These are phyloP conservation scores for Serinus canaria DNA, from an alignment of 2,113 vertebrate species.

Conservation along the genomic window DNA sequence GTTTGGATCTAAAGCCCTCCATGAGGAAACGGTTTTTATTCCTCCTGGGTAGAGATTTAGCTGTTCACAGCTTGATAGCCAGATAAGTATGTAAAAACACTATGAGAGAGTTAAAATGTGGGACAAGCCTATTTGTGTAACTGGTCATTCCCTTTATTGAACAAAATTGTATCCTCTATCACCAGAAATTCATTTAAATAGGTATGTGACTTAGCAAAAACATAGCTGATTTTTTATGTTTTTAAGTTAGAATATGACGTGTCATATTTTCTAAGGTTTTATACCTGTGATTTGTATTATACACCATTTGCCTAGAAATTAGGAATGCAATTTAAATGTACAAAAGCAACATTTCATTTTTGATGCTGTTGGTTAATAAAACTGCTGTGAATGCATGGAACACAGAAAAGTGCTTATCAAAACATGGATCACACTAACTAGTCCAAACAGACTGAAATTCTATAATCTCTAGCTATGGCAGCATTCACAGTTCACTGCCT, in stretches of 20 bases:
- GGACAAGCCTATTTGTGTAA: not conserved
- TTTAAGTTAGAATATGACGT: not conserved
- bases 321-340: not conserved
- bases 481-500: constrained; percentile 1
- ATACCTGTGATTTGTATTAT: not conserved
- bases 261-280: not conserved
- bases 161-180: not conserved
- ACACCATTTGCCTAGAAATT: not conserved
- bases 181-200: not conserved
- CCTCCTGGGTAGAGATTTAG: not conserved
- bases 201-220: not conserved
- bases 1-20: not conserved
- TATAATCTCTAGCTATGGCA: not conserved
- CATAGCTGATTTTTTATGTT: not conserved
- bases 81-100: not conserved
- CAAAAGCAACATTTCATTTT: not conserved
- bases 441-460: not conserved
- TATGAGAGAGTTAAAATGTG: not conserved
- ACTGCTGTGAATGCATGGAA: not conserved
- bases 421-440: not conserved
- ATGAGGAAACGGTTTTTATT: not conserved
- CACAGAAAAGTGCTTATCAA: not conserved
- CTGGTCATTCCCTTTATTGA: not conserved
- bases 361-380: not conserved
- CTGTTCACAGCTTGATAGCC: not conserved